phyloP scores from a whole-genome alignment of 2,888 invertebrate species.

The Lutraria lutraria region DNA sequence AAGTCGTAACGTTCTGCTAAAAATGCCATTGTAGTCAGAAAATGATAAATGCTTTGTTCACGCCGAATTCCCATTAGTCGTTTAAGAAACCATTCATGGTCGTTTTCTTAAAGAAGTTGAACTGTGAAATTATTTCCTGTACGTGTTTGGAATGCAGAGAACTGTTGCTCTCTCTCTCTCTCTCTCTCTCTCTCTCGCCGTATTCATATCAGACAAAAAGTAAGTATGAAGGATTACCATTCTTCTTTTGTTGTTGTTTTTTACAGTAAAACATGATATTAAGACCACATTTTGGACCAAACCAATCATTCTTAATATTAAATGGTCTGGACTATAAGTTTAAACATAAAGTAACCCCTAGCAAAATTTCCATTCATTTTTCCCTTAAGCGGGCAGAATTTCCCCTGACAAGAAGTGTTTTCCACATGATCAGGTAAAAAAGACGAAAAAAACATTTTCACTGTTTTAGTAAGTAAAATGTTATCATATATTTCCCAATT shows the following conservation, averaged over 20 bases:
- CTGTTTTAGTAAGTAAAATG: no score
- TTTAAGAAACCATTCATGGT: slow-evolving; percentile 4
- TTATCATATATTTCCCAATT: no score
- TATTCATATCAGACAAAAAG: no score
- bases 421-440: no score
- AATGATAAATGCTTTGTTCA: slow-evolving; percentile 7
- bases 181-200: background rate
- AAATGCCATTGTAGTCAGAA: background rate
- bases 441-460: no score
- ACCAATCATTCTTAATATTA: background rate
- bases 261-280: background rate
- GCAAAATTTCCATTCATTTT: no score
- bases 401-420: no score
- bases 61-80: background rate
- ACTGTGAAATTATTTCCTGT: background rate
- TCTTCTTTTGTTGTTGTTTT: no score
- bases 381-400: no score
- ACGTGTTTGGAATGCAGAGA: background rate
- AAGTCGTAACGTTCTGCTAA: background rate
- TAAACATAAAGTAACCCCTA: no score
- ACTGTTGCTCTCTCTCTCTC: background rate
- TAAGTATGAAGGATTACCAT: background rate
- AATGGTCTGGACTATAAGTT: background rate
- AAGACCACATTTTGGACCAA: background rate
- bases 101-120: background rate